Base-by-base conservation (phyloP, 2,888 invertebrate genomes). In the Drosophila paramelanica region DNA sequence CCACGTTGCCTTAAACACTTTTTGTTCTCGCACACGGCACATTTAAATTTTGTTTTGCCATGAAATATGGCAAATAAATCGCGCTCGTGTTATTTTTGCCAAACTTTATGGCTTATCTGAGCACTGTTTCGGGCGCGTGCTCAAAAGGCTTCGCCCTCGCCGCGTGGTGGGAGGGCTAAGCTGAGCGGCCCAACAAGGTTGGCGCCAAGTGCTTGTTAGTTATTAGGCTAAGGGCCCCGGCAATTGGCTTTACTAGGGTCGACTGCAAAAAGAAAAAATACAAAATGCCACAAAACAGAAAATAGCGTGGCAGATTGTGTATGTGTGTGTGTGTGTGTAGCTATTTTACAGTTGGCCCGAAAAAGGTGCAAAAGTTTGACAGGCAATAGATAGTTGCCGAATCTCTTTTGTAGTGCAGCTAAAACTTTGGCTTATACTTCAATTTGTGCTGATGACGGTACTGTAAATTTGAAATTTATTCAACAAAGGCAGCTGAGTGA, bases 31-130 rank as follows among this genome's bases (percentile, higher is more conserved):
- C 73, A 73, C 64, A 83, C 87, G 79, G 81, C 67, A 73, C 87
- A 87, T 84, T 84, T 84, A 84, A 84, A 84, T 87, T 87, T 81
- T 77, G 82, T 79, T 84, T 79, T 68, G 66, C 82, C 79, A 79
- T 84, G 82, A 84, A 87, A 84, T 84, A 87, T 84, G 79, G 83
- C 88, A 87, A 84, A 84, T 84, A 84, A 84, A 84, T 84, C 83
- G 83, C 85, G 81, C 46, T 64, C 79, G 68, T 82, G 74, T 77
- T 79, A 77, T 73, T 67, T 71, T 71, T 62, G 31, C 45, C 60
- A 67, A 81, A 83, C 73, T 83, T 87, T 87, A 87, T 84, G 85
- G 83, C 85, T 87, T 87, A 87, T 83, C 83, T 83, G 67, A 76
- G 72, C 53, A 41, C 33, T 60, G 67, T 70, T 66, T 50, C 58